phyloP scores from a whole-genome alignment of 2,888 invertebrate genomes.

The Watsonalla cultraria region DNA sequence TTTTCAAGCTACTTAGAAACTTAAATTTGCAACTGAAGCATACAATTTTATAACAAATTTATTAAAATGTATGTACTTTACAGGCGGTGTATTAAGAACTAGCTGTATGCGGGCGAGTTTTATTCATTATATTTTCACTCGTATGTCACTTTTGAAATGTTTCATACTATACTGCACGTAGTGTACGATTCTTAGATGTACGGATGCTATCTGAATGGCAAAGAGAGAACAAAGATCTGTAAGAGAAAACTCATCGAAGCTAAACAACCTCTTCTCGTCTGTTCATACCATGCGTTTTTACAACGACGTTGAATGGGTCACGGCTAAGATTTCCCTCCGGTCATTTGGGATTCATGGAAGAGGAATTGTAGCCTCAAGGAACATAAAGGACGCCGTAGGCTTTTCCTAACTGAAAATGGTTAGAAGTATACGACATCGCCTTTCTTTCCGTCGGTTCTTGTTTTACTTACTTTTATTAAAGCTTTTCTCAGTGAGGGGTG shows the following conservation, averaged over 20 bases:
- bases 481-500: constrained; percentile 28
- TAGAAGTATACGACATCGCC: constrained; percentile 49
- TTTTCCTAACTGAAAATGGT: constrained; percentile 63
- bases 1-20: no score
- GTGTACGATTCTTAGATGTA: background rate
- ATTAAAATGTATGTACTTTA: background rate
- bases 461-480: constrained; percentile 57
- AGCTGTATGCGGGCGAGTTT: background rate
- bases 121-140: no score
- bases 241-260: constrained; percentile 1
- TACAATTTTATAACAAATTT: background rate
- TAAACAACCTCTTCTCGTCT: constrained; percentile 21
- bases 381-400: constrained; percentile 74
- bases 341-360: constrained; percentile 78
- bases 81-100: background rate
- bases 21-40: background rate
- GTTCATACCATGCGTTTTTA: constrained; percentile 42
- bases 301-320: constrained; percentile 69
- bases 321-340: constrained; percentile 78
- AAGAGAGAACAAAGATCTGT: constrained; percentile 1
- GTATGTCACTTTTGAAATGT: no score
- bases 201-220: constrained; percentile 8
- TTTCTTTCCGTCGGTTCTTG: constrained; percentile 47
- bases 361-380: constrained; percentile 74
- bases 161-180: background rate